Conservation (phyloP, 2,797 vertebrate species). For the Thunnus albacares region DNA sequence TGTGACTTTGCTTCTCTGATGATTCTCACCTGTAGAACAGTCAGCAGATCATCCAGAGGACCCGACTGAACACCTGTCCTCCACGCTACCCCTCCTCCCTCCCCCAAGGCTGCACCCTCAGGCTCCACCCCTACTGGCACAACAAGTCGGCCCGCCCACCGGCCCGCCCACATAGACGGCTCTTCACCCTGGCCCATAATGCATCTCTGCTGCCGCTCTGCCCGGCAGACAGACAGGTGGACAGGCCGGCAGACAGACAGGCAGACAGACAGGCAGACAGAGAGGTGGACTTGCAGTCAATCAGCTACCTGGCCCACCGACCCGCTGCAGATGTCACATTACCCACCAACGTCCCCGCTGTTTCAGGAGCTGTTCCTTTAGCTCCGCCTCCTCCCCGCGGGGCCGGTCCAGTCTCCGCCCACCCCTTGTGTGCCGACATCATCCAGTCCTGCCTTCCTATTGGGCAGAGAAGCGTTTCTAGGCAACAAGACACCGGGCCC, state of each 20-base stretch:
- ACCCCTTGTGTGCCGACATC: not conserved
- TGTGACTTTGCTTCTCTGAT: not conserved
- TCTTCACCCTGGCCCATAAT: constrained; percentile 75
- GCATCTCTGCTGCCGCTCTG: constrained; percentile 76
- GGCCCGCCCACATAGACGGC: constrained; percentile 39
- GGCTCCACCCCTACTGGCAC: constrained; percentile 79
- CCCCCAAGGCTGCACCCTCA: constrained; percentile 78
- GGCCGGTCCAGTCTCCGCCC: constrained; percentile 44
- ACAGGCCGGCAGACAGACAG: not conserved
- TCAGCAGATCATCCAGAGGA: constrained; percentile 78
- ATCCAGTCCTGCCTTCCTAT: constrained; percentile 36
- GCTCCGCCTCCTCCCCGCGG: constrained; percentile 43
- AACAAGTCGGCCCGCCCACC: constrained; percentile 34
- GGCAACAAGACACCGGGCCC: not conserved
- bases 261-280: constrained; percentile 26
- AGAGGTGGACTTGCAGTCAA: constrained; percentile 16
- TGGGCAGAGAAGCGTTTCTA: constrained; percentile 12
- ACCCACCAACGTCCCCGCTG: not conserved
- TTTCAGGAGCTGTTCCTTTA: constrained; percentile 36
- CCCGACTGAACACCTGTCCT: constrained; percentile 30
- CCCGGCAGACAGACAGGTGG: constrained; percentile 52
- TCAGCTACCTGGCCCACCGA: constrained; percentile 32
- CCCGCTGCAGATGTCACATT: not conserved
- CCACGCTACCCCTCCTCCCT: constrained; percentile 70
- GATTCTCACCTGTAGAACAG: constrained; percentile 83